Evolutionary conservation across 2,113 vertebrate species (phyloP).

Genomic region (Apistogramma diplotaenia): DNA sequence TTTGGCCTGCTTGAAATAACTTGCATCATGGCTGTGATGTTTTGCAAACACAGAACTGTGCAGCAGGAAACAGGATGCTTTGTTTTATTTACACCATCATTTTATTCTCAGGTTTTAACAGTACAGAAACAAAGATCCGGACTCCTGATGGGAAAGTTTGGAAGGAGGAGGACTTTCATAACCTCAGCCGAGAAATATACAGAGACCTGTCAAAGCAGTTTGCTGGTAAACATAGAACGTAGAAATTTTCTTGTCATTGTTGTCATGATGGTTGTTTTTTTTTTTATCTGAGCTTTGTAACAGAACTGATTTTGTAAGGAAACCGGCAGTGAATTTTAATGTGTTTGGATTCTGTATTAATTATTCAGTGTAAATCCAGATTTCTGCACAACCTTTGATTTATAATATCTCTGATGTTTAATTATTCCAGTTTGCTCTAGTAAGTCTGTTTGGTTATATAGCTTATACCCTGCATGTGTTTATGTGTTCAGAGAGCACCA

Average conservation of each 20-base stretch:
- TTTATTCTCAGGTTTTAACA: slow-evolving; percentile 84
- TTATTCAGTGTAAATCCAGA: neutral
- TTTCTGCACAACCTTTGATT: neutral
- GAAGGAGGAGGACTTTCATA: slow-evolving; percentile 81
- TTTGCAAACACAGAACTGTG: neutral
- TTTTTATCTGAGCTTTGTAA: neutral
- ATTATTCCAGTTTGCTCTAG: neutral
- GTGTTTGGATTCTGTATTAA: neutral
- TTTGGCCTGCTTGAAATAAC: neutral
- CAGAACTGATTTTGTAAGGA: neutral
- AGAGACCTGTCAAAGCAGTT: slow-evolving; percentile 80
- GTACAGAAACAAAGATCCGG: slow-evolving; percentile 85
- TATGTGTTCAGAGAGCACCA: slow-evolving; percentile 58
- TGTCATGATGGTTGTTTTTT: neutral
- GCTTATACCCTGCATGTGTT: neutral
- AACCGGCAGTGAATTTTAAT: neutral
- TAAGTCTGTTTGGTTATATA: neutral
- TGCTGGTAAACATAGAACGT: slow-evolving; percentile 75
- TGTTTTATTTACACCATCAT: neutral
- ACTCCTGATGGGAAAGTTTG: slow-evolving; percentile 86
- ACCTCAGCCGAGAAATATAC: slow-evolving; percentile 81
- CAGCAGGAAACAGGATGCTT: neutral
- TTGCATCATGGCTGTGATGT: neutral
- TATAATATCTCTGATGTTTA: neutral
- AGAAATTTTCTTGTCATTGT: neutral